Conservation (phyloP, 2,113 vertebrate species). For the Hiodon tergisus region DNA sequence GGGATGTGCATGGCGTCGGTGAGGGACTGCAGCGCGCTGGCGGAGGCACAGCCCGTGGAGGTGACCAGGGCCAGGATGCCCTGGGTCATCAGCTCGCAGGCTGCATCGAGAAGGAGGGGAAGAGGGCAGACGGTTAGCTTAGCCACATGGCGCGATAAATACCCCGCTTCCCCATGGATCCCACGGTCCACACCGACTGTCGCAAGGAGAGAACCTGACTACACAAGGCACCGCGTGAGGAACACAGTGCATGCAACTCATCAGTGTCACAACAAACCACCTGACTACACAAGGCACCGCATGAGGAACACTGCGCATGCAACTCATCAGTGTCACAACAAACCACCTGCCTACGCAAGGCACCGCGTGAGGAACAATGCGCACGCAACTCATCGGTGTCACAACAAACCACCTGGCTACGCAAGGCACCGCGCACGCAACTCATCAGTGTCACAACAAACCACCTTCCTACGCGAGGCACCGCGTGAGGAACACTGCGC, state of each 20-base stretch:
- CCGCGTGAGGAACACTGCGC: neutral
- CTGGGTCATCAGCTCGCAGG: conserved; percentile 97
- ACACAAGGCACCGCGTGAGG: neutral
- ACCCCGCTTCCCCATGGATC: neutral
- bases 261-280: neutral
- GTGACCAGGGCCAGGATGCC: conserved; percentile 92
- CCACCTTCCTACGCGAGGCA: neutral
- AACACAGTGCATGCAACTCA: neutral
- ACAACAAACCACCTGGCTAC: no score
- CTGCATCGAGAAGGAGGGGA: conserved; percentile 49
- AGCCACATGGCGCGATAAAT: neutral
- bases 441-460: no score
- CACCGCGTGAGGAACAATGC: no score
- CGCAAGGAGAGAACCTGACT: no score
- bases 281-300: no score
- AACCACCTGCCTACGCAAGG: no score
- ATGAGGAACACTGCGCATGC: no score
- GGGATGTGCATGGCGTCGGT: conserved; percentile 99
- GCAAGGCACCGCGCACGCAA: no score
- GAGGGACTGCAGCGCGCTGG: conserved; percentile 90
- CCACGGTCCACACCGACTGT: no score
- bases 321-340: no score
- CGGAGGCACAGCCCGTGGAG: conserved; percentile 89
- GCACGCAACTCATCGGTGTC: no score
- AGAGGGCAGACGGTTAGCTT: neutral